Percentiles rank a stretch among this genome's conserved stretches.
Evolutionary conservation across 2,113 vertebrate genomes (phyloP).

Genomic region (Sminthopsis crassicaudata): DNA sequence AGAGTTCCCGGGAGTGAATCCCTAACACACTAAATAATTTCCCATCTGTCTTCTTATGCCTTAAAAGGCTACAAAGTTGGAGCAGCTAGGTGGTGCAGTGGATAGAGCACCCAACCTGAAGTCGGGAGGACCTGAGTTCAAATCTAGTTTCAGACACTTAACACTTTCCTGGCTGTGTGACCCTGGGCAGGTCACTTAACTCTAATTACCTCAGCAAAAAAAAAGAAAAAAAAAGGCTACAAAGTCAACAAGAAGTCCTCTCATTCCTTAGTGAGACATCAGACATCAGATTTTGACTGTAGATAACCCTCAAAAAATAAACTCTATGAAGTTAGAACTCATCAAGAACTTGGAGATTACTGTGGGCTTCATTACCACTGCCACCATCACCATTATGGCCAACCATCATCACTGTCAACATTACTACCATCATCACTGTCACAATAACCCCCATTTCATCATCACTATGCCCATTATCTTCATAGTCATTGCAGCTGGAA

Average conservation of each 20-base stretch:
- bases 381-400: not conserved
- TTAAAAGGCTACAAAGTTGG: not conserved
- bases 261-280: not conserved
- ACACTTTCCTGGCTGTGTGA: too few relatives aligned
- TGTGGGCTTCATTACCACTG: not conserved
- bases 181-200: too few relatives aligned
- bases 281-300: not conserved
- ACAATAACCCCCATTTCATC: too few relatives aligned
- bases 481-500: not conserved
- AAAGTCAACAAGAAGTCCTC: not conserved
- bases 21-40: not conserved
- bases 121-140: too few relatives aligned
- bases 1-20: not conserved
- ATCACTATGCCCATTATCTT: not conserved
- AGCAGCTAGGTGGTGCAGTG: too few relatives aligned
- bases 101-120: too few relatives aligned
- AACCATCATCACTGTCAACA: not conserved
- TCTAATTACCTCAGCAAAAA: too few relatives aligned
- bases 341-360: not conserved
- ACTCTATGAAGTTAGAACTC: not conserved
- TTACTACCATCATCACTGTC: too few relatives aligned
- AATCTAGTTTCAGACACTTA: too few relatives aligned
- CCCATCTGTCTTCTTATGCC: not conserved
- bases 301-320: not conserved
- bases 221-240: not conserved